Conservation (phyloP, 2,113 vertebrate species). For the Reinhardtius hippoglossoides region DNA sequence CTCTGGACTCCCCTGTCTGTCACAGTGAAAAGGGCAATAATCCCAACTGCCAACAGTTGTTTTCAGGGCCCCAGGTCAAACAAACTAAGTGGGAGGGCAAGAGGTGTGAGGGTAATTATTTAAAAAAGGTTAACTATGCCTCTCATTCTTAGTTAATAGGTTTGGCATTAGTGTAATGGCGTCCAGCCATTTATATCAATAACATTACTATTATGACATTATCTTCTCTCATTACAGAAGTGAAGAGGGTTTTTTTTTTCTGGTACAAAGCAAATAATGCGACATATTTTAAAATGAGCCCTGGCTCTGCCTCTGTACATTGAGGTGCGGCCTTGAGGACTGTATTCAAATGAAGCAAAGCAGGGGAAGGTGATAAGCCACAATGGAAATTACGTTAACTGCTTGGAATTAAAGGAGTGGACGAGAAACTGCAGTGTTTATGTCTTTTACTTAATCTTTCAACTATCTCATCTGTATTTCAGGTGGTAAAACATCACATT, state of each 20-base stretch:
- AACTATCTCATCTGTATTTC: not conserved
- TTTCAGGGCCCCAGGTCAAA: constrained; percentile 39
- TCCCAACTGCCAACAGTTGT: constrained; percentile 48
- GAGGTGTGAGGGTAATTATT: constrained; percentile 1
- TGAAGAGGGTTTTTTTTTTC: not conserved
- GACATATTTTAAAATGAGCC: not conserved
- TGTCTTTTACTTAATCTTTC: not conserved
- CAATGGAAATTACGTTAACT: constrained; percentile 66
- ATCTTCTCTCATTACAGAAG: not conserved
- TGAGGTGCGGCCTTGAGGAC: constrained; percentile 27
- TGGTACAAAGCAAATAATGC: constrained; percentile 26
- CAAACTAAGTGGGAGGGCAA: constrained; percentile 11
- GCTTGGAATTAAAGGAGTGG: constrained; percentile 16
- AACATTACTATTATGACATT: not conserved
- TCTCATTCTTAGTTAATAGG: not conserved
- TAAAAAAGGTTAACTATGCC: not conserved
- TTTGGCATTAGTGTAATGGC: not conserved
- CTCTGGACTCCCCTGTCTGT: not conserved
- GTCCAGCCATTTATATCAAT: not conserved
- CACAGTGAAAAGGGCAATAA: constrained; percentile 24
- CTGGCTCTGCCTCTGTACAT: constrained; percentile 9
- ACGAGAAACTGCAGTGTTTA: not conserved
- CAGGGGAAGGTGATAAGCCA: constrained; percentile 53
- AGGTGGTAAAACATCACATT: too few species aligned
- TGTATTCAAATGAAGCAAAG: constrained; percentile 72